Conservation (phyloP, 2,113 vertebrate genomes). For the Siphamia tubifer region DNA sequence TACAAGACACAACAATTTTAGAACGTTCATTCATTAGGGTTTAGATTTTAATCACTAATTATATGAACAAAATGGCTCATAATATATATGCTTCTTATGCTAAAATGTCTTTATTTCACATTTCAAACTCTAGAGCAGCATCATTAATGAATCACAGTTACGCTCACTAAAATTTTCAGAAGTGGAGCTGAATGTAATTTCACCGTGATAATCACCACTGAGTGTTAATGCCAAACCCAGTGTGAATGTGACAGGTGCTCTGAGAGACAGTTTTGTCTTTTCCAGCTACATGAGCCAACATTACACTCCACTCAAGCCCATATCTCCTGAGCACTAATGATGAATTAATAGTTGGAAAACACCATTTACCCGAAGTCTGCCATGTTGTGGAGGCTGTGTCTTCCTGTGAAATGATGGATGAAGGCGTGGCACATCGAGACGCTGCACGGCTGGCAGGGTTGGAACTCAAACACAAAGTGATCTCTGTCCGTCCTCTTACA, state of each 20-base stretch:
- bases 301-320: neutral
- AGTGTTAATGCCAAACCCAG: neutral
- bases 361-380: constrained; percentile 75
- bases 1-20: too few relatives aligned
- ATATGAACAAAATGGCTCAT: too few relatives aligned
- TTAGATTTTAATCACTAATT: too few relatives aligned
- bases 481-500: constrained; percentile 86
- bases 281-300: neutral
- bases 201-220: neutral
- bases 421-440: constrained; percentile 73
- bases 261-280: neutral
- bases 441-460: constrained; percentile 71
- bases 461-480: constrained; percentile 89
- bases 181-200: neutral
- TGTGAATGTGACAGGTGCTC: neutral
- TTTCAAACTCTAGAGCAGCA: neutral
- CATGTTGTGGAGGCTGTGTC: constrained; percentile 50
- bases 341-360: neutral
- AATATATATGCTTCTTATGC: neutral
- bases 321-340: neutral
- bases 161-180: neutral
- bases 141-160: too few relatives aligned
- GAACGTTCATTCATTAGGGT: too few relatives aligned
- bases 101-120: neutral
- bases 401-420: constrained; percentile 75